phyloP scores from a whole-genome alignment of 2,797 vertebrate genomes.

The Sciurus vulgaris region DNA sequence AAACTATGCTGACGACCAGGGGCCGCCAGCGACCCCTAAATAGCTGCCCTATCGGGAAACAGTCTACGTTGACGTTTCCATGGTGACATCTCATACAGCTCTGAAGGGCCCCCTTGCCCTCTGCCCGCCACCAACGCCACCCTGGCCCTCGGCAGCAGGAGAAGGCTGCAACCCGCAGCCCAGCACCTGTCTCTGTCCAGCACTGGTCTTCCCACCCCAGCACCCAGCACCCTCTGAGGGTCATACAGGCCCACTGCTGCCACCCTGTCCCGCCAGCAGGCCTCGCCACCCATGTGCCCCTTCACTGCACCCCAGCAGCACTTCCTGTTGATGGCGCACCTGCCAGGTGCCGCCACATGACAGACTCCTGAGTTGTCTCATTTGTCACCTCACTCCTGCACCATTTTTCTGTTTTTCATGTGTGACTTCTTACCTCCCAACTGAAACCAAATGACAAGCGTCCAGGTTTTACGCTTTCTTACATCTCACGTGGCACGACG shows the following conservation, averaged over 20 bases:
- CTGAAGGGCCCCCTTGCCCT: neutral
- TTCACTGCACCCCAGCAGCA: neutral
- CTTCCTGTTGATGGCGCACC: neutral
- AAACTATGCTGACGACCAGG: neutral
- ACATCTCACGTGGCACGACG: neutral
- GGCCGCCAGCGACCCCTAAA: neutral
- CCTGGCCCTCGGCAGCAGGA: neutral
- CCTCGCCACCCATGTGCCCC: neutral
- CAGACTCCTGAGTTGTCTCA: neutral
- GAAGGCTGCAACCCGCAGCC: neutral
- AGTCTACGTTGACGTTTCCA: conserved; percentile 45
- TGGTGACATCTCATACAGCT: conserved; percentile 46
- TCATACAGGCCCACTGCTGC: too few species aligned
- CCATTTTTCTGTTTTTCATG: neutral
- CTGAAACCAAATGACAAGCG: neutral
- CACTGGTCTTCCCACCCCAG: neutral
- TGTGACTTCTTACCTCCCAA: neutral
- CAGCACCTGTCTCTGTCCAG: neutral
- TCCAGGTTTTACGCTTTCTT: neutral
- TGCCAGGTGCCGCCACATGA: neutral
- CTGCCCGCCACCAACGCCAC: neutral
- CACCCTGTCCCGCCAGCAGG: neutral
- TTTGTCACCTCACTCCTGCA: neutral
- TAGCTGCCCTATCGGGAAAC: neutral
- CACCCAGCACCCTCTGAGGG: neutral